Evolutionary conservation across 1,140 invertebrate species (phyloP).

Genomic region (Cepaea nemoralis): DNA sequence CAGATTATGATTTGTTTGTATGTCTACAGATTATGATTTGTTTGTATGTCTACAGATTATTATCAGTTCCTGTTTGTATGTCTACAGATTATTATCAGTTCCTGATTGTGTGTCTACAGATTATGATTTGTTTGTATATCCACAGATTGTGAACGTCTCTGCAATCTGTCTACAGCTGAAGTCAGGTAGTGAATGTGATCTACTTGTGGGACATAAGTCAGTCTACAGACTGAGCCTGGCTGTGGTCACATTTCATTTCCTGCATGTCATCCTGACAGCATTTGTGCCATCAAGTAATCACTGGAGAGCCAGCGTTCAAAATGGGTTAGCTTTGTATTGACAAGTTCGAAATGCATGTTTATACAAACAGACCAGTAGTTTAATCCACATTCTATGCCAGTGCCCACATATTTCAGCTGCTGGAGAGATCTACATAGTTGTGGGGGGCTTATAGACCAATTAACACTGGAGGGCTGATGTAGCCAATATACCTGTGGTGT

Average conservation of each 20-base stretch:
- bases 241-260: slow-evolving; percentile 69
- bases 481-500: too few species aligned
- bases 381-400: too few species aligned
- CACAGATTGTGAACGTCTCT: slow-evolving; percentile 19
- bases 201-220: slow-evolving; percentile 72
- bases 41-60: too few species aligned
- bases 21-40: too few species aligned
- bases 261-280: slow-evolving; percentile 69
- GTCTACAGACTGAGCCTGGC: slow-evolving; percentile 73
- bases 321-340: slow-evolving; percentile 72
- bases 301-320: slow-evolving; percentile 71
- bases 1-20: too few species aligned
- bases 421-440: too few species aligned
- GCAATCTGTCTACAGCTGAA: neutral
- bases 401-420: too few species aligned
- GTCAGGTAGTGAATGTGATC: slow-evolving; percentile 58
- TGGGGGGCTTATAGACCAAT: too few species aligned
- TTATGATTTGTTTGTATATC: neutral
- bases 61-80: too few species aligned
- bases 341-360: too few species aligned
- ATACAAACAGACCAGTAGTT: too few species aligned
- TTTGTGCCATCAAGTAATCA: slow-evolving; percentile 70
- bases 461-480: too few species aligned
- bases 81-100: neutral
- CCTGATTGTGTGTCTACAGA: neutral